A percentile compares a stretch with the other conserved stretches of the same genome.
phyloP scores from a whole-genome alignment of 2,797 vertebrate species.

The Gallinago nigripennis region DNA sequence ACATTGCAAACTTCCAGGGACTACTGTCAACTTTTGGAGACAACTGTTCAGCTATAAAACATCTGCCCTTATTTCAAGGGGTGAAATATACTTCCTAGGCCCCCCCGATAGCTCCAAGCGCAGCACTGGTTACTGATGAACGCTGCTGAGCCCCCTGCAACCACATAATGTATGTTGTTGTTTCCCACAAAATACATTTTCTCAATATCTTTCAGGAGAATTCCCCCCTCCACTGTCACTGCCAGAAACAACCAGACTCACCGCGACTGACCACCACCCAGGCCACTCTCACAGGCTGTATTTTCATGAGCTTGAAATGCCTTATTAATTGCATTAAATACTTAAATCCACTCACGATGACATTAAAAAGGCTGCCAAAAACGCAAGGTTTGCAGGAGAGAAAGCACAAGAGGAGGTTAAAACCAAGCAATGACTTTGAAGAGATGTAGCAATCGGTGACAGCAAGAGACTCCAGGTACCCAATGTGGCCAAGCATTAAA shows the following conservation, averaged over 20 bases:
- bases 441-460: fast-evolving
- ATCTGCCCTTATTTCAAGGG: background rate
- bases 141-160: background rate
- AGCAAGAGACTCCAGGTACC: background rate
- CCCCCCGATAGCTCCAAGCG: background rate
- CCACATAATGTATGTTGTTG: background rate
- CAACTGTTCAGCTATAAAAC: background rate
- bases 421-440: background rate
- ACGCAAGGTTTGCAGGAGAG: background rate
- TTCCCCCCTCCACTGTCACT: background rate
- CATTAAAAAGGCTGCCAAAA: background rate
- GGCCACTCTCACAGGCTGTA: background rate
- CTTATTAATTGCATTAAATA: background rate
- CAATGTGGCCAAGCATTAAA: background rate
- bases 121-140: background rate
- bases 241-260: background rate
- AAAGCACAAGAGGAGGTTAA: background rate
- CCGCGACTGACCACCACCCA: background rate
- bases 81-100: background rate
- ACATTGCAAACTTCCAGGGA: background rate
- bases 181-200: background rate
- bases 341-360: background rate
- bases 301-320: background rate
- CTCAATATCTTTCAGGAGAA: background rate
- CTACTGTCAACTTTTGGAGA: background rate